Conservation (phyloP, 2,888 invertebrate species). For the Dysmachus trigonus region DNA sequence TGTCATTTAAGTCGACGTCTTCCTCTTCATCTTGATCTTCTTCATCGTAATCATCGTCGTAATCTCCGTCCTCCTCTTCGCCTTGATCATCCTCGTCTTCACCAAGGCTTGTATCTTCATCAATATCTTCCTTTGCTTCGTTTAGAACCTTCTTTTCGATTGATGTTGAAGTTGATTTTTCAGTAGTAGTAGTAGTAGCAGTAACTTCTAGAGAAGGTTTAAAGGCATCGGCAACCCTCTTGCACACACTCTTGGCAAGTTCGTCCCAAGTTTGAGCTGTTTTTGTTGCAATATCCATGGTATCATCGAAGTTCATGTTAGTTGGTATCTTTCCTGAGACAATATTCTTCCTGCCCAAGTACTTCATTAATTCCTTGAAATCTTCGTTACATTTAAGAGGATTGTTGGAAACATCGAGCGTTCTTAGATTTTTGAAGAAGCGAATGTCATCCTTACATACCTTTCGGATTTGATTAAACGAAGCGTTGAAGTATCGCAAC, state of each 20-base stretch:
- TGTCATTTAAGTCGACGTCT: slow-evolving; percentile 43
- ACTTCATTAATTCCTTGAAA: slow-evolving; percentile 72
- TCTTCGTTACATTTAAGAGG: slow-evolving; percentile 75
- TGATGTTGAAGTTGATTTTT: slow-evolving; percentile 16
- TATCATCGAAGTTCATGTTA: slow-evolving; percentile 54
- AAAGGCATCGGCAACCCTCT: slow-evolving; percentile 53
- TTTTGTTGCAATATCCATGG: slow-evolving; percentile 29
- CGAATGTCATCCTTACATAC: slow-evolving; percentile 58
- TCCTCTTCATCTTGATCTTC: slow-evolving; percentile 42
- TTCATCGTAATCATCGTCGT: slow-evolving; percentile 26
- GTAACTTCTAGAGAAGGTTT: slow-evolving; percentile 48
- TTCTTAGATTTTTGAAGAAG: slow-evolving; percentile 62
- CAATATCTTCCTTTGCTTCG: slow-evolving; percentile 59
- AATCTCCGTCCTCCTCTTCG: slow-evolving; percentile 37
- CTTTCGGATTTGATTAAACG: slow-evolving; percentile 60
- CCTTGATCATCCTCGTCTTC: slow-evolving; percentile 56
- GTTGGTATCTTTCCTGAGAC: slow-evolving; percentile 56
- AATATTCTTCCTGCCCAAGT: slow-evolving; percentile 57
- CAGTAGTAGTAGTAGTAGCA: slow-evolving; percentile 25
- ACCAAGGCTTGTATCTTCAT: slow-evolving; percentile 61
- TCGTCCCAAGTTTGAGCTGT: slow-evolving; percentile 58
- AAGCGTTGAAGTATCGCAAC: slow-evolving; percentile 69
- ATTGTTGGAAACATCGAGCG: slow-evolving; percentile 70
- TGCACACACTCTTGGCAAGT: slow-evolving; percentile 60
- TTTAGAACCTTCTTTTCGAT: slow-evolving; percentile 52